Base-by-base conservation (phyloP, 2,113 vertebrate genomes). In the Saimiri boliviensis region DNA sequence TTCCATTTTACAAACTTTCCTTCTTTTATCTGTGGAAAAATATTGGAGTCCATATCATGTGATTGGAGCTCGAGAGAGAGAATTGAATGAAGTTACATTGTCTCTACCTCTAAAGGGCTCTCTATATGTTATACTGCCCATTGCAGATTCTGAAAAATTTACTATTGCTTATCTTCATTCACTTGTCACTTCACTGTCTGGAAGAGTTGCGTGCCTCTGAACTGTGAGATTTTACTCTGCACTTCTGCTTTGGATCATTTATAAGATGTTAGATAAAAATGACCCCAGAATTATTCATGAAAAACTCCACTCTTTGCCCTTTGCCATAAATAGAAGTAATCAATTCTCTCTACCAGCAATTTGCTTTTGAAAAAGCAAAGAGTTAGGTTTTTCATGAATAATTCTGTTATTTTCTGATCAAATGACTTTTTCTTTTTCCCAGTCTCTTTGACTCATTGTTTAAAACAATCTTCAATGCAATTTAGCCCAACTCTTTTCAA, bases 291-390 rank as follows among this genome's bases (percentile, higher is more conserved):
- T 89, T 85, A 56, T 86, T 91, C 5, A 35, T 42, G 16, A 93
- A 63, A 77, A 95, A 42, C 3, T 2, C 4, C 13, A 37, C 9
- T 77, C 8, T 74, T 83, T 90, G 63, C 17, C 20, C 21, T 83
- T 92, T 76, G 32, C 6, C 20, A 35, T 45, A 32, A 10, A 71
- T 8, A 80, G 25, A 81, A 80, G 0, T 45, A 37, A 68, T 82
- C 30, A 58, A 71, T 81, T 85, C 70, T 90, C 17, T 19, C 47
- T 71, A 79, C 13, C 19, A 54, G 37, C 49, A 77, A 81, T 84
- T 83, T 94, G 5, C 47, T 94, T 73, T 68, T 81, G 84, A 92
- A 63, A 95, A 92, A 63, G 5, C 30, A 87, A 52, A 52, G 52
- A 52, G 52, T 52, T 4, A 52, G 52, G 52, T 52, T 52, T 52